Evolutionary conservation across 2,113 vertebrate genomes (phyloP), one percentile per base, ranked within the genome.

Genomic region (Acinonyx jubatus): DNA sequence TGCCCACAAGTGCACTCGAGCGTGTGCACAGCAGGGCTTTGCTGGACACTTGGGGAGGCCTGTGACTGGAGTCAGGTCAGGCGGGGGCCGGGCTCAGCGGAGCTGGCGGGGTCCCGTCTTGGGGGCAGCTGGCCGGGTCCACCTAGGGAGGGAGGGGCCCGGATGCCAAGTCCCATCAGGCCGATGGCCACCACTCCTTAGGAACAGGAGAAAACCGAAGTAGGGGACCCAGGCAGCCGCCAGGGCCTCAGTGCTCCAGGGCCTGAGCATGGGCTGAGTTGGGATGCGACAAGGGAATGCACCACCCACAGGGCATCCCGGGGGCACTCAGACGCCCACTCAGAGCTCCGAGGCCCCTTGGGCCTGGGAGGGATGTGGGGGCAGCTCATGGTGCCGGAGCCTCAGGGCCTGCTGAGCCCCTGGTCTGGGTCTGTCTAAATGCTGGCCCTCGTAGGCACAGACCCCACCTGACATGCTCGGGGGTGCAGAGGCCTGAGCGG

Each of bases 401-500:
- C 31, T 5, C 2, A 55, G 78, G 18, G 50, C 5, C 78, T 5
- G 10, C 74, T 7, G 23, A 29, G 74, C 27, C 27, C 73, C 74
- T 33, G 48, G 50, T n/a, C 78, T n/a, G 78, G 31, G 78, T 25
- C 76, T 52, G 76, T 52, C 19, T 80, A 23, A 55, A 25, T 14
- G 33, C 13, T 3, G 41, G 21, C 52, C 31, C 31, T 50, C 13
- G 5, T 48, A 12, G 41, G 55, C 12, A 15, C 7, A 18, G 55
- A 50, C 8, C 3, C 1, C 5, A 21, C 21, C 6, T 11, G 3
- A 12, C 18, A 2, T 21, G 18, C 33, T 52, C 8, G 18, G 33
- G 50, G 2, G 2, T 1, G 5, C 48, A 15, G 21, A 57, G 79
- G 50, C 19, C 50, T 14, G 3, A 2, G 79, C 1, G 33, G 13